These are phyloP conservation scores for Tetranychus truncatus DNA, from an alignment of 2,888 invertebrate genomes.

Conservation along the genomic window DNA sequence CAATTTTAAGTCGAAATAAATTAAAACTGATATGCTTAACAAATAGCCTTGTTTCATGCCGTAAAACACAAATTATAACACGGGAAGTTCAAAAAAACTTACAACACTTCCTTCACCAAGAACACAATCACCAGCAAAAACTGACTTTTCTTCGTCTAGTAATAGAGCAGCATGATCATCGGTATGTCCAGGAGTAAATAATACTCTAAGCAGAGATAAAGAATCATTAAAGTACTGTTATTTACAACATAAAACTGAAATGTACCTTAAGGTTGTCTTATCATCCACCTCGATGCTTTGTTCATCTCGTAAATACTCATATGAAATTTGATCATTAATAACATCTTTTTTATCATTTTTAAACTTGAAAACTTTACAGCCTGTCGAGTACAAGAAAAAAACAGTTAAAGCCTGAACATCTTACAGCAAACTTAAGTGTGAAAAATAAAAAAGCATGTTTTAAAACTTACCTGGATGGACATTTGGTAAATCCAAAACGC, in stretches of 20 bases:
- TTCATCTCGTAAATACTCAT: background rate
- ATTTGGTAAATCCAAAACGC: background rate
- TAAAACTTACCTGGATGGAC: background rate
- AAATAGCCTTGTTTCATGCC: no score
- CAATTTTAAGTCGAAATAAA: background rate
- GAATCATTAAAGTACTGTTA: background rate
- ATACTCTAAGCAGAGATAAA: slow-evolving; percentile 28
- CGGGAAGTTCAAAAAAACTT: slow-evolving; percentile 11
- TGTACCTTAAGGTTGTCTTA: background rate
- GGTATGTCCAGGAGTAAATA: slow-evolving; percentile 64
- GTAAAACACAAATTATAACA: background rate
- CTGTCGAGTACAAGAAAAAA: background rate
- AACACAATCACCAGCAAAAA: slow-evolving; percentile 90
- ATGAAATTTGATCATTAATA: background rate
- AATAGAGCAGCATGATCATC: slow-evolving; percentile 71
- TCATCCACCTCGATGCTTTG: slow-evolving; percentile 19
- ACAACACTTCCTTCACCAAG: slow-evolving; percentile 78
- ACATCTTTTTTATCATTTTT: background rate
- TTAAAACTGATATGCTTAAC: no score
- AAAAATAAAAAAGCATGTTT: background rate
- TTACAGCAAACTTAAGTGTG: background rate
- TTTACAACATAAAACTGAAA: background rate
- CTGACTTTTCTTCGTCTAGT: slow-evolving; percentile 55
- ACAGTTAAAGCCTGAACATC: background rate
- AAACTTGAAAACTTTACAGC: slow-evolving; percentile 3